Evolutionary conservation across 2,888 invertebrate species (phyloP).

Genomic region (Agriotes lineatus): DNA sequence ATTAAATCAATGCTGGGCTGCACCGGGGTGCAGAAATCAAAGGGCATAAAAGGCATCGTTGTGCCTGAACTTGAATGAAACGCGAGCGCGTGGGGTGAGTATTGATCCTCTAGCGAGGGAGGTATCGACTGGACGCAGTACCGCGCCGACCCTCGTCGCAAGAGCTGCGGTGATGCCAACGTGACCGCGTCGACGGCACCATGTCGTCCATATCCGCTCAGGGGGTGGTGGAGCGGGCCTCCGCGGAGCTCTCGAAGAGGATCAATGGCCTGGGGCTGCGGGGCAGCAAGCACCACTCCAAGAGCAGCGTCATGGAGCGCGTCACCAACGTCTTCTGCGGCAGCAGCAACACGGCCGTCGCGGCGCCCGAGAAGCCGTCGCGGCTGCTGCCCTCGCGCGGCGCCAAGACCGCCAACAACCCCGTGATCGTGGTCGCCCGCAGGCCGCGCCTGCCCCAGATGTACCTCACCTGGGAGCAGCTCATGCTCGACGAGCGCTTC

Average conservation of each 20-base stretch:
- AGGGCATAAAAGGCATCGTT: constrained; percentile 13
- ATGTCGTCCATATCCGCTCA: constrained; percentile 90
- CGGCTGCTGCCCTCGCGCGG: constrained; percentile 60
- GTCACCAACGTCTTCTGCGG: constrained; percentile 90
- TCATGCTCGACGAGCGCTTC: constrained; percentile 88
- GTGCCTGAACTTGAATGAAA: constrained; percentile 46
- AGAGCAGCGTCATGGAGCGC: constrained; percentile 84
- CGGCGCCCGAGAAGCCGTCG: constrained; percentile 68
- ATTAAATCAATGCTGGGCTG: background rate
- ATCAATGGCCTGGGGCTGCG: constrained; percentile 80
- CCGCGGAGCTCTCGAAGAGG: constrained; percentile 89
- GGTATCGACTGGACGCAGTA: constrained; percentile 46
- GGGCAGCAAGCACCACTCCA: constrained; percentile 65
- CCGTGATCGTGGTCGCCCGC: constrained; percentile 51
- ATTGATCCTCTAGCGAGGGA: constrained; percentile 47
- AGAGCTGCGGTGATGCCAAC: constrained; percentile 39
- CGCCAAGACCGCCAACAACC: constrained; percentile 47
- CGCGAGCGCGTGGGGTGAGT: constrained; percentile 43
- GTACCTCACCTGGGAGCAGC: constrained; percentile 77
- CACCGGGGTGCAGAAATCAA: constrained; percentile 2
- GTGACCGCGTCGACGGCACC: constrained; percentile 45
- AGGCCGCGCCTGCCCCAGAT: constrained; percentile 68
- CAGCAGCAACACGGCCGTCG: constrained; percentile 63
- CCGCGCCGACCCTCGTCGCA: constrained; percentile 36
- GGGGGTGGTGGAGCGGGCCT: constrained; percentile 92